phyloP scores from a whole-genome alignment of 2,113 vertebrate species.

The Odobenus rosmarus region DNA sequence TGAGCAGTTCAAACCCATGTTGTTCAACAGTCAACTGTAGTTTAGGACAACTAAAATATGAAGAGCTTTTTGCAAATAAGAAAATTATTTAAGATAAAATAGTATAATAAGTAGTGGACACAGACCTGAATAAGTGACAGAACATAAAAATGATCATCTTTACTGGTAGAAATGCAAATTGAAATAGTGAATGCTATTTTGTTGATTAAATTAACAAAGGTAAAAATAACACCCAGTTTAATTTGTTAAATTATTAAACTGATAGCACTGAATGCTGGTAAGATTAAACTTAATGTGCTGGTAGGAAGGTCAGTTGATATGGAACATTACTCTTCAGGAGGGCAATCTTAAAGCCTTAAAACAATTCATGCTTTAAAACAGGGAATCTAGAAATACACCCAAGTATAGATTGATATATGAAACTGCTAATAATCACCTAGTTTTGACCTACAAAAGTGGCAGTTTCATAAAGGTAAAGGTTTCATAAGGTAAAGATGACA shows the following conservation, averaged over 20 bases:
- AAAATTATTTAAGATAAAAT: conserved; percentile 25
- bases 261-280: not conserved
- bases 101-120: not conserved
- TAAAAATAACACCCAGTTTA: not conserved
- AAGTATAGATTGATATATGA: not conserved
- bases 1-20: not conserved
- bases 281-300: not conserved
- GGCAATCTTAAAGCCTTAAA: not conserved
- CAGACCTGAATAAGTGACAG: not conserved
- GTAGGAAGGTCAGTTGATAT: not conserved
- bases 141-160: not conserved
- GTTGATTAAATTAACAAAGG: not conserved
- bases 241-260: conserved; percentile 16
- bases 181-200: not conserved
- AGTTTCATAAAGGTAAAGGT: not conserved
- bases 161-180: not conserved
- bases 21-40: not conserved
- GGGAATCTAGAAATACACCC: not conserved
- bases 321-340: not conserved
- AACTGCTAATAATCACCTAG: not conserved
- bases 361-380: conserved; percentile 15
- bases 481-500: not conserved
- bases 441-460: not conserved
- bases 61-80: conserved; percentile 32
- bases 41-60: conserved; percentile 32